Conservation (phyloP, 2,888 invertebrate genomes). For the Notodonta ziczac region DNA sequence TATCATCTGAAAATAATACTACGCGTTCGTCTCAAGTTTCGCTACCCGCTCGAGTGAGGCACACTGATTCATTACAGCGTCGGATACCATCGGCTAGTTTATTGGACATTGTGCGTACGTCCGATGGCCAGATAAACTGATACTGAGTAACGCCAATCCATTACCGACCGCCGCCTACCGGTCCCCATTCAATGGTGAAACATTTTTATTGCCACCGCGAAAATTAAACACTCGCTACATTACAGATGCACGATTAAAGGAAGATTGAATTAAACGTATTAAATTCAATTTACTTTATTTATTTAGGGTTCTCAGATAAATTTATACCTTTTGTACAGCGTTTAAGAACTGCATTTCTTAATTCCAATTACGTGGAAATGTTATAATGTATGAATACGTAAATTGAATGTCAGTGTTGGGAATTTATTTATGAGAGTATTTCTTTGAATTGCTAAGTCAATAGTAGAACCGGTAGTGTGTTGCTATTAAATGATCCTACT, state of each 20-base stretch:
- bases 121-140: slow-evolving; percentile 70
- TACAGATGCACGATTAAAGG: slow-evolving; percentile 59
- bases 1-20: neutral
- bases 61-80: slow-evolving; percentile 78
- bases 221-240: slow-evolving; percentile 72
- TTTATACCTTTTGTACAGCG: slow-evolving; percentile 27
- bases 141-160: slow-evolving; percentile 76
- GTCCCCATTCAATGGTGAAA: slow-evolving; percentile 62
- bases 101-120: slow-evolving; percentile 79
- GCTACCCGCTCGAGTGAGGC: slow-evolving; percentile 28
- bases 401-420: neutral
- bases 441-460: too few relatives aligned
- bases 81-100: slow-evolving; percentile 78
- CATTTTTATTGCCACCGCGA: slow-evolving; percentile 70
- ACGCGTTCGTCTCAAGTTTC: slow-evolving; percentile 38
- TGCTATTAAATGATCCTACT: too few relatives aligned
- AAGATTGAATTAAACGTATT: slow-evolving; percentile 59
- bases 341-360: slow-evolving; percentile 3
- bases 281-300: slow-evolving; percentile 55
- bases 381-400: neutral
- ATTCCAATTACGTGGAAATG: slow-evolving; percentile 1
- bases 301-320: slow-evolving; percentile 44
- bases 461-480: too few relatives aligned
- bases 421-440: neutral
- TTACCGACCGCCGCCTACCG: slow-evolving; percentile 58